Evolutionary conservation across 2,113 vertebrate genomes (phyloP).

Genomic region (Gallinago media): DNA sequence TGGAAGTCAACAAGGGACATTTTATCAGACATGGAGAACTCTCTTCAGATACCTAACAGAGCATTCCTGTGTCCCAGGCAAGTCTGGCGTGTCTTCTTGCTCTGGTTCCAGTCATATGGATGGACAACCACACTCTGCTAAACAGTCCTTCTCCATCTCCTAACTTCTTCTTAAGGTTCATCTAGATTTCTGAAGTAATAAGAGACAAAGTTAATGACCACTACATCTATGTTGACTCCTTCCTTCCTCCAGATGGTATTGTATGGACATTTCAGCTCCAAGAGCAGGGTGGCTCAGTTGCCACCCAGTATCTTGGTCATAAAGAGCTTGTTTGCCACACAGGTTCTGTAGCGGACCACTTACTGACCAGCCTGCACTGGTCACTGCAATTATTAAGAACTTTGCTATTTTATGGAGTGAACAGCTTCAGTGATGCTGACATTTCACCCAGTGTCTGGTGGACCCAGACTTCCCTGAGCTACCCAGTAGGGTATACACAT

Average conservation of each 20-base stretch:
- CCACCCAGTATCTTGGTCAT: neutral
- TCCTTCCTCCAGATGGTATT: fast-evolving
- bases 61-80: neutral
- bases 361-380: neutral
- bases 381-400: neutral
- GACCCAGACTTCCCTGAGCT: neutral
- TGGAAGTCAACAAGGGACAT: neutral
- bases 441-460: neutral
- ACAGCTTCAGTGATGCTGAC: neutral
- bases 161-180: neutral
- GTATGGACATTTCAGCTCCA: neutral
- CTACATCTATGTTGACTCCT: neutral
- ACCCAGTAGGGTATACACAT: neutral
- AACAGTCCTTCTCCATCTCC: neutral
- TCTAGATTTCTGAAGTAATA: neutral
- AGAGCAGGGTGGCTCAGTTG: neutral
- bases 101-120: neutral
- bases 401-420: neutral
- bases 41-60: neutral
- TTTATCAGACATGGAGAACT: neutral
- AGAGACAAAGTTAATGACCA: neutral
- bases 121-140: neutral
- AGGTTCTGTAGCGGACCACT: neutral
- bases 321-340: neutral
- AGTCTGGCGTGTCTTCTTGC: neutral